Conservation (phyloP, 2,888 invertebrate genomes). For the Ctenicera cuprea region DNA sequence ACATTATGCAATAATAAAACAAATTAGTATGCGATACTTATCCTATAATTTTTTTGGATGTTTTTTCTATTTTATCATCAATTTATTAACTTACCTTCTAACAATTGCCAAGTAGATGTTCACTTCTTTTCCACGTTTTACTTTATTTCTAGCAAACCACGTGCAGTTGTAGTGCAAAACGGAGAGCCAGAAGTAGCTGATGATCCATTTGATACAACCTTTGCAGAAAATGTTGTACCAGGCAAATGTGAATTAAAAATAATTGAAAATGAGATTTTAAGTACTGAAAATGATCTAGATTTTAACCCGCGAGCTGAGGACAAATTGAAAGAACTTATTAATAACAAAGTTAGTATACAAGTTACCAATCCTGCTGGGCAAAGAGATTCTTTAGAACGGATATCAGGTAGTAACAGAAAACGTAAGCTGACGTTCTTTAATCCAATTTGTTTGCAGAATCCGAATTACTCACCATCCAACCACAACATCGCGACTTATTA, state of each 20-base stretch:
- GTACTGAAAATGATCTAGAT: slow-evolving; percentile 70
- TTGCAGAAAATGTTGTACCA: slow-evolving; percentile 85
- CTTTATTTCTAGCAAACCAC: slow-evolving; percentile 27
- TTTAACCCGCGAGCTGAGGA: slow-evolving; percentile 59
- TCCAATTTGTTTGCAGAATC: slow-evolving; percentile 69
- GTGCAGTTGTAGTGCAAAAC: background rate
- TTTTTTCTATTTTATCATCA: too few species aligned
- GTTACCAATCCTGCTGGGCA: slow-evolving; percentile 79
- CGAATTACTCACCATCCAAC: slow-evolving; percentile 71
- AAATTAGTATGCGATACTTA: too few species aligned
- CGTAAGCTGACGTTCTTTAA: background rate
- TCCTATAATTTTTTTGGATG: too few species aligned
- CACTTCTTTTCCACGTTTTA: background rate
- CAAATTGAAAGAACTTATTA: slow-evolving; percentile 56
- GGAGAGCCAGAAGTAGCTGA: slow-evolving; percentile 70
- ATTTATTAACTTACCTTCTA: too few species aligned
- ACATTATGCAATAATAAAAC: too few species aligned
- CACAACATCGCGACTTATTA: slow-evolving; percentile 79
- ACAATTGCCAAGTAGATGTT: background rate
- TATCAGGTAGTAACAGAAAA: slow-evolving; percentile 61
- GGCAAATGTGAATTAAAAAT: slow-evolving; percentile 77
- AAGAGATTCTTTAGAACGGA: slow-evolving; percentile 73
- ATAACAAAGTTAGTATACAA: slow-evolving; percentile 75
- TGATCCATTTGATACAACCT: slow-evolving; percentile 92
- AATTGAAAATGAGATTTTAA: slow-evolving; percentile 77